Evolutionary conservation across 2,113 vertebrate species (phyloP), one percentile per base, ranked within the genome.

Genomic region (Phrynosoma blainvillii): DNA sequence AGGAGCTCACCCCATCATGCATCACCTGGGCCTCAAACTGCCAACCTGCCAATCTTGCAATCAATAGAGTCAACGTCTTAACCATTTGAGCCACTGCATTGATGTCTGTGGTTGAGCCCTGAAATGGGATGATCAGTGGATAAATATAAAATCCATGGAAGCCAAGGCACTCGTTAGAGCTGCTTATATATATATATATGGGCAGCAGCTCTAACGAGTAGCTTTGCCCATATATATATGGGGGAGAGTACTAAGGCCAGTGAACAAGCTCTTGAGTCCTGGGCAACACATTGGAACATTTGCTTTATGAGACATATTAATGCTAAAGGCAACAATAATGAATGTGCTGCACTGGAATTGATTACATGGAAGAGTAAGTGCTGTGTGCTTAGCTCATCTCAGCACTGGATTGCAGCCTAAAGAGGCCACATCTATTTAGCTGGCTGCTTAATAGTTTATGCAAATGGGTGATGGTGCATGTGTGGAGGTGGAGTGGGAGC

Each of bases 291-390:
- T n/a, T 47, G 56, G 79, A 70, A 84, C 42, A 56, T 68, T 86
- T 89, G 81, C 88, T 76, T 89, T 82, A 78, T 84, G 81, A 87
- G 77, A 90, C 30, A 75, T 81, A 87, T 87, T 79, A 87, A 79
- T 87, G 77, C 81, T 84, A 84, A 84, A 11, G 66, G 73, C 74
- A 84, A 84, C 40, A 47, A 52, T 84, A 78, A 82, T 82, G 65
- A 73, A n/a, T 79, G 82, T 54, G 40, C 84, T 84, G 75, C 62
- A 59, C 65, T 78, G 47, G 40, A 82, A 87, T 40, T 84, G 77
- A 87, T 80, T 84, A 79, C 66, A 79, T 66, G 32, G 21, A 83
- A 54, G 66, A 56, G 73, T 87, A 87, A 84, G 82, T 42, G 65
- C 59, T 42, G 32, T 66, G 74, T 32, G 81, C 86, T 84, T 79